Evolutionary conservation across 53 echinoderm and acorn worm genomes (phyloP), one percentile per base, ranked within the genome.

Genomic region (Holothuria leucospilota): DNA sequence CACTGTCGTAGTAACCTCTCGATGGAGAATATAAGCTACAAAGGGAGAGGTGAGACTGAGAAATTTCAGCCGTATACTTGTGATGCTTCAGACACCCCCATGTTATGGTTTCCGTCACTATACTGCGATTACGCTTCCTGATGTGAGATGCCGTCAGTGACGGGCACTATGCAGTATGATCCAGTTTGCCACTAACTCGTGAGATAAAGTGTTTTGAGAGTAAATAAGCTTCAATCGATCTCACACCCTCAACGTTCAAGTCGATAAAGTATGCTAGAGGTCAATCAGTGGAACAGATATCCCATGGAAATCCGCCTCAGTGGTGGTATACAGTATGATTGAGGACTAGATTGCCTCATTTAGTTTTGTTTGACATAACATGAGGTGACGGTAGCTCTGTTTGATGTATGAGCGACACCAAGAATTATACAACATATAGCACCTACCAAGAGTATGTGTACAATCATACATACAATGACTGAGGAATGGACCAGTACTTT

Each of bases 51-150:
- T 49, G 72, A 23, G 13, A 40, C 70, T 40, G 4, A 6, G 20
- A 24, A 49, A n/a, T 75, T 52, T 25, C 75, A 24, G 34, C 23
- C 24, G 28, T 68, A 4, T 34, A 25, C 75, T 20, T 72, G 34
- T 75, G 75, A 75, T 75, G 75, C 52, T 51, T 75, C 28, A 75
- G n/a, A 49, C 24, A 46, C 49, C n/a, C 41, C 26, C 8, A 28
- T 75, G 75, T 75, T 75, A 75, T 75, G 49, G 75, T 52, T 75
- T 49, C 75, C 52, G 53, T 75, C 75, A 75, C 24, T 3, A 75
- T 8, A 13, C 75, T 75, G 51, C n/a, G 25, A 72, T 72, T 72
- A 40, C 29, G 68, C 68, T 68, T 68, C 21, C 8, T 39, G 18
- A 30, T 30, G 23, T 21, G 25, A 18, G 51, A 49, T 20, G 25